These are phyloP conservation scores for Rhombomys opimus DNA, from an alignment of 2,113 vertebrate genomes.

Conservation along the genomic window DNA sequence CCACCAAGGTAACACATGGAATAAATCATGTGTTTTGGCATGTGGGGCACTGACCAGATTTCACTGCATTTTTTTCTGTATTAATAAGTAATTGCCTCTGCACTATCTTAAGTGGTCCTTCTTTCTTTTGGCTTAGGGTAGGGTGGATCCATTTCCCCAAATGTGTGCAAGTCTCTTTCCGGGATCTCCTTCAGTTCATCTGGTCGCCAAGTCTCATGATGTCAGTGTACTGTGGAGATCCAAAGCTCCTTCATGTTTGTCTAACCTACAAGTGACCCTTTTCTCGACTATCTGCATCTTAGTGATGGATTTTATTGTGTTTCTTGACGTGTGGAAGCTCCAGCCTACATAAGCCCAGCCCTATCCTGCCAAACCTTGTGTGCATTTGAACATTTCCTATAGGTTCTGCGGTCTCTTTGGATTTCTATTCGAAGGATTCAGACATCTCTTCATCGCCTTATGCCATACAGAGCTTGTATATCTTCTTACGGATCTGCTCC, in stretches of 20 bases:
- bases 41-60: background rate
- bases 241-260: background rate
- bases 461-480: background rate
- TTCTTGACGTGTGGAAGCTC: background rate
- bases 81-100: background rate
- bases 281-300: background rate
- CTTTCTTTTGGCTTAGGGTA: background rate
- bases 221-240: background rate
- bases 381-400: background rate
- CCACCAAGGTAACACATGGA: background rate
- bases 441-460: background rate
- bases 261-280: background rate
- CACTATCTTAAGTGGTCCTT: background rate
- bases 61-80: background rate
- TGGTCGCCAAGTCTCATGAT: too few relatives aligned
- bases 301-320: background rate
- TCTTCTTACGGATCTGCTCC: background rate
- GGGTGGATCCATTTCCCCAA: background rate
- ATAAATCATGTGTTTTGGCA: background rate
- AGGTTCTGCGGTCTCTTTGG: background rate
- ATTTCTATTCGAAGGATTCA: background rate
- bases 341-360: background rate
- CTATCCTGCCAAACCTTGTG: background rate
- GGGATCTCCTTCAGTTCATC: background rate
- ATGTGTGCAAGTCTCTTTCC: background rate